Evolutionary conservation across 1,140 invertebrate genomes (phyloP).

Genomic region (Heliconius nattereri): DNA sequence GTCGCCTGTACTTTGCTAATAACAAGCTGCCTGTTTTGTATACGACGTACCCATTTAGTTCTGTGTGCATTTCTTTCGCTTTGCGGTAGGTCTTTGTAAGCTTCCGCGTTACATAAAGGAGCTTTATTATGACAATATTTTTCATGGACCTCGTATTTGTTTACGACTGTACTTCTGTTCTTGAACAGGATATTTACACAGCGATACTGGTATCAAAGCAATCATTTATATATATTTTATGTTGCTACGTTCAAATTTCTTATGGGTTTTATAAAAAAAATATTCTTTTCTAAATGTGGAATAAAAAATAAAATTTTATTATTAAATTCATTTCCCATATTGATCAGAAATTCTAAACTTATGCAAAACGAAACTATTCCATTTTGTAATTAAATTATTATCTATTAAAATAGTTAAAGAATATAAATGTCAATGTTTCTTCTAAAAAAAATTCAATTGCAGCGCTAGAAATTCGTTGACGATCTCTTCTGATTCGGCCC

Average conservation of each 20-base stretch:
- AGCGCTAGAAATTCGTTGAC: neutral
- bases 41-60: constrained; percentile 19
- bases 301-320: no score
- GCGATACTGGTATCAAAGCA: neutral
- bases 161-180: constrained; percentile 1
- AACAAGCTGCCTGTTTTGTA: neutral
- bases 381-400: no score
- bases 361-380: no score
- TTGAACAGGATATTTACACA: neutral
- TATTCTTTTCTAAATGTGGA: no score
- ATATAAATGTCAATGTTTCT: neutral
- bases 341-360: no score
- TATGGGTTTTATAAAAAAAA: no score
- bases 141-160: constrained; percentile 27
- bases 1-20: neutral
- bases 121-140: constrained; percentile 35
- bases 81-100: constrained; percentile 34
- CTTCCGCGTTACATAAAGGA: constrained; percentile 33
- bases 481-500: neutral
- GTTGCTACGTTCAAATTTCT: no score
- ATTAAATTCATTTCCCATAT: no score
- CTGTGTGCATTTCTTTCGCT: constrained; percentile 31
- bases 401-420: no score
- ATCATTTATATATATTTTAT: no score
- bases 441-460: neutral